Base-by-base conservation (phyloP, 35 echinoderm and acorn worm species). In the Apostichopus japonicus region DNA sequence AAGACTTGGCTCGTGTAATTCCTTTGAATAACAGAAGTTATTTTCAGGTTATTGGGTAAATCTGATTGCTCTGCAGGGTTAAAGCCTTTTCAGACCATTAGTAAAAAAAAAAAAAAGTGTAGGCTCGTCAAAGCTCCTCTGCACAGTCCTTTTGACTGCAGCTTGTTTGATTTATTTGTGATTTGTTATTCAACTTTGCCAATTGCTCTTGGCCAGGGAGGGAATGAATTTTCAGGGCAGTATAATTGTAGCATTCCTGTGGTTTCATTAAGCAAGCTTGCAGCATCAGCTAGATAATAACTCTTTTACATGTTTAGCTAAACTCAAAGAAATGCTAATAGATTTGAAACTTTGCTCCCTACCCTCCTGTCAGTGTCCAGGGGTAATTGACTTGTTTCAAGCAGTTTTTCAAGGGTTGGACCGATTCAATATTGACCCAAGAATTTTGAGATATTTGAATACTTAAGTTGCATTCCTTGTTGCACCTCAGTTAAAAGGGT, bases 381-480 rank as follows among this genome's bases (percentile, higher is more conserved):
- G 33, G 78, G 78, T 80, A 55, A 80, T 80, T 80, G 78, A 44
- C 78, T 44, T 80, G 78, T 80, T 11, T 80, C 27, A 80, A 80
- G 78, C 54, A 54, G 78, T 17, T 80, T 8, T 24, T 16, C 4
- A 10, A 44, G 78, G 27, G 78, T 17, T 23, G 27, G 11, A 44
- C 16, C 10, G 16, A 44, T 9, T 57, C 21, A 57, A 57, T 84
- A 84, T 84, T 84, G 81, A 84, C 53, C 81, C 54, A 84, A 84
- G 81, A 53, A 84, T 84, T 84, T 59, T 84, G 54, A 84, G 23
- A 24, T 55, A n/a, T 84, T 58, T 84, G 54, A 84, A 84, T 55
- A 58, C 81, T 84, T 58, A 84, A 84, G 56, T 84, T 84, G 81
- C 81, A 84, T 57, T 84, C 51, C 22, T 84, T 19, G n/a, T 54